These are phyloP conservation scores for Xestia rhomboidea DNA, from an alignment of 2,888 invertebrate genomes.

Conservation along the genomic window DNA sequence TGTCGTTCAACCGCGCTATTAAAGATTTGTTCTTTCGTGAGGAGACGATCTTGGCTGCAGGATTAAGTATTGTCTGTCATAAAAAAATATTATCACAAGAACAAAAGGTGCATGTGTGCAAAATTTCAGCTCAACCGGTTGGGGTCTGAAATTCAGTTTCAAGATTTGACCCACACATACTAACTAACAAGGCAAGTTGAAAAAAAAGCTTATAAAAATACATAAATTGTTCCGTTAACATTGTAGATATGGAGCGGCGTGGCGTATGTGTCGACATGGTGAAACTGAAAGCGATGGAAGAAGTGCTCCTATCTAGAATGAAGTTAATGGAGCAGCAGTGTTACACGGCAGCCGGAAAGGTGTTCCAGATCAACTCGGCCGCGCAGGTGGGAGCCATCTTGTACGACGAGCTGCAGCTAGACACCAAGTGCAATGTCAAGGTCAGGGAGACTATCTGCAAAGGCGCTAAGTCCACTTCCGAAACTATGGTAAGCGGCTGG, in stretches of 20 bases:
- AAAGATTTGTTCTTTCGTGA: no score
- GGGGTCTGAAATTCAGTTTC: no score
- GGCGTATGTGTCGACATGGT: conserved; percentile 81
- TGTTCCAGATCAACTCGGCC: conserved; percentile 84
- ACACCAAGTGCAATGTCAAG: conserved; percentile 79
- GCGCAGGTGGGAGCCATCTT: conserved; percentile 83
- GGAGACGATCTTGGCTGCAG: no score
- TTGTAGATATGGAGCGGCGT: conserved; percentile 83
- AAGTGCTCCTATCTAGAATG: conserved; percentile 75
- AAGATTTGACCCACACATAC: no score
- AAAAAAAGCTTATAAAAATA: no score
- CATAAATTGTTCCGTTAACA: conserved; percentile 2
- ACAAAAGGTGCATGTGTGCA: no score
- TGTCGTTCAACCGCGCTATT: no score
- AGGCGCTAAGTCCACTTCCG: conserved; percentile 87
- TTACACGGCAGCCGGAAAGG: conserved; percentile 80
- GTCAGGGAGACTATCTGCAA: conserved; percentile 80
- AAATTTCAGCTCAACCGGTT: no score
- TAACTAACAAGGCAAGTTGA: no score
- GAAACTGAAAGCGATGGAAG: conserved; percentile 81
- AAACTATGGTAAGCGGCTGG: conserved; percentile 79
- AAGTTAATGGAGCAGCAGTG: conserved; percentile 80
- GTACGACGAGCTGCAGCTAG: conserved; percentile 86
- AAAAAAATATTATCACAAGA: no score
- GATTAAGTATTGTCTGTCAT: no score